Evolutionary conservation across 2,888 invertebrate genomes (phyloP).

Genomic region (Drosophila putrida): DNA sequence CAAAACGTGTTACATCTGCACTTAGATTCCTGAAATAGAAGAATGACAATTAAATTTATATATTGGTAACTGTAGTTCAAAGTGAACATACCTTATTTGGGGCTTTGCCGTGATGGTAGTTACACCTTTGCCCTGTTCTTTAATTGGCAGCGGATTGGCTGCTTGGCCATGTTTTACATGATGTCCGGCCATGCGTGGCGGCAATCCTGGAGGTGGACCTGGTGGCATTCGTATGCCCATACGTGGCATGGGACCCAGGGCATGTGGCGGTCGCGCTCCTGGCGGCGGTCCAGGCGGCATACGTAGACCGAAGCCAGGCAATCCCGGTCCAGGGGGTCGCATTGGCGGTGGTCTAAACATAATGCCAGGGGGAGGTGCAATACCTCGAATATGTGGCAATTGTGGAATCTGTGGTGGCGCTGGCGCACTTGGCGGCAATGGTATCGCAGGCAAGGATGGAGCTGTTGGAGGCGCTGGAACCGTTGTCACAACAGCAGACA

Average conservation of each 20-base stretch:
- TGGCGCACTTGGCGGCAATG: constrained; percentile 72
- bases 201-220: constrained; percentile 87
- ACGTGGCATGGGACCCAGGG: constrained; percentile 71
- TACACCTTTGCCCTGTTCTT: constrained; percentile 89
- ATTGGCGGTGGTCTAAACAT: constrained; percentile 88
- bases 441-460: constrained; percentile 68
- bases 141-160: constrained; percentile 38
- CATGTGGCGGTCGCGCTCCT: constrained; percentile 69
- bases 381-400: constrained; percentile 84
- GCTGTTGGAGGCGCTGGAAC: constrained; percentile 67
- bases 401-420: constrained; percentile 73
- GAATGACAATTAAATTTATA: background rate
- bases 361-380: constrained; percentile 85
- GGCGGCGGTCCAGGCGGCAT: constrained; percentile 86
- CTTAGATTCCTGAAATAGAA: constrained; percentile 89
- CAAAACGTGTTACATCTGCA: constrained; percentile 97
- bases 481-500: constrained; percentile 19
- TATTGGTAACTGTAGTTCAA: background rate
- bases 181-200: constrained; percentile 88
- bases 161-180: constrained; percentile 86
- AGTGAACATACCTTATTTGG: constrained; percentile 90
- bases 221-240: constrained; percentile 83
- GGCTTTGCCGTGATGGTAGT: constrained; percentile 98
- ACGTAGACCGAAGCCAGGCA: constrained; percentile 80
- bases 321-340: constrained; percentile 85